A percentile compares a stretch with the other conserved stretches of the same genome.
Evolutionary conservation across 2,797 vertebrate species (phyloP).

Genomic region (Eulemur mongoz): DNA sequence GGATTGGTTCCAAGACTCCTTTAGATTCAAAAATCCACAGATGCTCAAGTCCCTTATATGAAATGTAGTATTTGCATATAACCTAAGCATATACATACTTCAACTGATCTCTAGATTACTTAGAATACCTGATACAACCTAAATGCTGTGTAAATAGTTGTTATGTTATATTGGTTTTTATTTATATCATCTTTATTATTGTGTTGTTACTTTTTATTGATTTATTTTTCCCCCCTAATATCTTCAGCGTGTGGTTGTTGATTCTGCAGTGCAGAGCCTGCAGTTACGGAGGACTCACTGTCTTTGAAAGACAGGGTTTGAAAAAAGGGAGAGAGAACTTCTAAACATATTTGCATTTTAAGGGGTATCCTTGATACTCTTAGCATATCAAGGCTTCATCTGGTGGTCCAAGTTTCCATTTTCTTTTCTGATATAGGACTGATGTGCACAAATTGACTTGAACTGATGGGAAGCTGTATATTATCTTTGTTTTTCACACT

Average conservation of each 20-base stretch:
- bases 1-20: neutral
- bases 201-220: neutral
- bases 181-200: neutral
- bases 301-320: neutral
- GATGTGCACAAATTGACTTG: neutral
- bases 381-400: neutral
- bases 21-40: neutral
- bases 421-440: neutral
- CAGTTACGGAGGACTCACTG: neutral
- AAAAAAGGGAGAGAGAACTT: neutral
- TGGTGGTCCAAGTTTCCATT: neutral
- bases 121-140: neutral
- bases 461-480: neutral
- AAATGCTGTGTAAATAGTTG: neutral
- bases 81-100: neutral
- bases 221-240: neutral
- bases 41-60: neutral
- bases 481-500: neutral
- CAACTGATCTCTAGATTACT: neutral
- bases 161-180: neutral
- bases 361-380: neutral
- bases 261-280: neutral
- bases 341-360: neutral
- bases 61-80: neutral
- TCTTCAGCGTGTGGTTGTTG: neutral